A percentile compares a stretch with the other conserved stretches of the same genome.
Evolutionary conservation across 2,888 invertebrate species (phyloP).

Genomic region (Pyralis farinalis): DNA sequence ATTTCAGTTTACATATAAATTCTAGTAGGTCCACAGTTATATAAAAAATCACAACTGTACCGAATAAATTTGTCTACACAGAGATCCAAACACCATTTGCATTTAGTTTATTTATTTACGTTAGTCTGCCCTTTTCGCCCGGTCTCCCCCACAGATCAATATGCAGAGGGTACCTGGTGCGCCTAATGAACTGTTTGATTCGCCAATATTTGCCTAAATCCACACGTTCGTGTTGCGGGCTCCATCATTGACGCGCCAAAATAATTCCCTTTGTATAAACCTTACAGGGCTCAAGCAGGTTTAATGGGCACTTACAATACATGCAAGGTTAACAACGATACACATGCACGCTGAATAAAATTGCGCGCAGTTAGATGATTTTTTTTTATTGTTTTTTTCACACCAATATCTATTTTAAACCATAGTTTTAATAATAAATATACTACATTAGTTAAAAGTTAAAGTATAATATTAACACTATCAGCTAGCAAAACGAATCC

Average conservation of each 20-base stretch:
- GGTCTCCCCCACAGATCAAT: constrained; percentile 3
- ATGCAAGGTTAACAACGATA: no score
- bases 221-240: background rate
- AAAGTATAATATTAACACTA: no score
- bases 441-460: no score
- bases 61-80: background rate
- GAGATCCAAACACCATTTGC: background rate
- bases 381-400: no score
- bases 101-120: background rate
- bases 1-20: no score
- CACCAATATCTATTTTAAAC: no score
- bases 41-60: no score
- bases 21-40: no score
- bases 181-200: constrained; percentile 15
- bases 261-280: background rate
- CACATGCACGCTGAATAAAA: no score
- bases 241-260: background rate
- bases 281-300: background rate
- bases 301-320: background rate
- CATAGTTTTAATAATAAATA: no score
- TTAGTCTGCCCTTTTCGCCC: background rate
- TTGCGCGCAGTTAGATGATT: no score
- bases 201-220: constrained; percentile 12
- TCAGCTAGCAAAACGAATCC: no score
- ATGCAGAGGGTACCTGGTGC: constrained; percentile 5